Conservation (phyloP, 2,797 vertebrate species). For the Karalla daura region DNA sequence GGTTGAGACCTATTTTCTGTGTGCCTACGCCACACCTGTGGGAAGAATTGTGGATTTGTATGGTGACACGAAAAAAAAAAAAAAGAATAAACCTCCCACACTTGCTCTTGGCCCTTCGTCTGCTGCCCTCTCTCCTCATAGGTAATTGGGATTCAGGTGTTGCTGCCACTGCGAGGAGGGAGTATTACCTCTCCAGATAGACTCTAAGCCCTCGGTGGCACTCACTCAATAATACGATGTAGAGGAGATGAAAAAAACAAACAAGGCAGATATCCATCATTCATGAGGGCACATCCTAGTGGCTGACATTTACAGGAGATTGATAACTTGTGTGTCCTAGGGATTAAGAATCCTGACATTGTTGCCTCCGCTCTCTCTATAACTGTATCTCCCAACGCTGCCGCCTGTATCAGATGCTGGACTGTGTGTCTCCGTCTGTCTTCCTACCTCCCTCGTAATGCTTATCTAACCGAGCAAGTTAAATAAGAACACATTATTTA, state of each 20-base stretch:
- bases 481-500: slow-evolving; percentile 48
- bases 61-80: slow-evolving; percentile 3
- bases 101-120: slow-evolving; percentile 2
- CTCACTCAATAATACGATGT: slow-evolving; percentile 63
- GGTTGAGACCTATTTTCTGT: not conserved
- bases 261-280: slow-evolving; percentile 80
- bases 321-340: slow-evolving; percentile 69
- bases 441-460: slow-evolving; percentile 2
- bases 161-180: slow-evolving; percentile 39
- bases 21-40: too few species aligned
- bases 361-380: slow-evolving; percentile 40
- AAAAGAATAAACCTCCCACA: not conserved
- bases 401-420: slow-evolving; percentile 18
- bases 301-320: slow-evolving; percentile 81
- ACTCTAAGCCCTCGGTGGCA: slow-evolving; percentile 53
- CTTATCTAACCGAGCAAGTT: slow-evolving; percentile 55
- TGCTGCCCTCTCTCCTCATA: slow-evolving; percentile 8
- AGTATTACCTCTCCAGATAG: slow-evolving; percentile 66
- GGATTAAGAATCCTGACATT: slow-evolving; percentile 67
- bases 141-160: slow-evolving; percentile 70
- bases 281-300: slow-evolving; percentile 74
- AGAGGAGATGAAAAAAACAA: slow-evolving; percentile 58
- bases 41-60: too few species aligned
- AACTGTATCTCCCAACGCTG: slow-evolving; percentile 28
- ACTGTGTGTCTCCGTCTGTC: not conserved